Percentiles rank a stretch among this genome's conserved stretches.
These are phyloP conservation scores for Disparrhopalites patrizii DNA, from an alignment of 2,888 invertebrate species.

Conservation along the genomic window DNA sequence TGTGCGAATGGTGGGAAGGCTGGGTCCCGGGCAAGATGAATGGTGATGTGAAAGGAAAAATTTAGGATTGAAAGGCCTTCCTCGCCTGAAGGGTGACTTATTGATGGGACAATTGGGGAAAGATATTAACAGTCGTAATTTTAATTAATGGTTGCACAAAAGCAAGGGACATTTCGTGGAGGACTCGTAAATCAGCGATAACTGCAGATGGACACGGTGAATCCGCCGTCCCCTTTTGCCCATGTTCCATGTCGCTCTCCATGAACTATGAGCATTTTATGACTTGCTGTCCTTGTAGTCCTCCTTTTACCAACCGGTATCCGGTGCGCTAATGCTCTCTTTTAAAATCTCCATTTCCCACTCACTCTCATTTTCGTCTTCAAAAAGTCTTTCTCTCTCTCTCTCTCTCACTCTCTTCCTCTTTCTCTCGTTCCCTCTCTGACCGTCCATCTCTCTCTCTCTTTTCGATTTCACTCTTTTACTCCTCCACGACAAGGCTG, in stretches of 20 bases:
- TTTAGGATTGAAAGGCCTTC: conserved; percentile 29
- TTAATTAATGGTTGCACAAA: conserved; percentile 39
- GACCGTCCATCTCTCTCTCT: conserved; percentile 3
- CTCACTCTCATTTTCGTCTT: conserved; percentile 13
- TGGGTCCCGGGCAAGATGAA: conserved; percentile 12
- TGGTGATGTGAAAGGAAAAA: conserved; percentile 29
- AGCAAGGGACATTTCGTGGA: conserved; percentile 32
- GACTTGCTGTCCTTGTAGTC: conserved; percentile 37
- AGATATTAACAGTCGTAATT: conserved; percentile 41
- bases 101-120: conserved; percentile 35
- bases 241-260: conserved; percentile 35
- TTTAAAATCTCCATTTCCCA: conserved; percentile 27
- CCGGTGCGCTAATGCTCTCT: conserved; percentile 28
- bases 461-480: neutral
- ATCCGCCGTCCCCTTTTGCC: conserved; percentile 32
- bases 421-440: neutral
- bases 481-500: neutral
- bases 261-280: conserved; percentile 41
- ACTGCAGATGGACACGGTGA: conserved; percentile 38
- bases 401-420: neutral
- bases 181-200: conserved; percentile 36
- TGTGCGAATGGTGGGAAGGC: too few relatives aligned
- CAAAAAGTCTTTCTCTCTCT: neutral
- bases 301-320: conserved; percentile 30
- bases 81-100: conserved; percentile 34